Percentiles rank a stretch among this genome's conserved stretches.
Conservation (phyloP, 2,888 invertebrate genomes). For the Bombylius discolor region DNA sequence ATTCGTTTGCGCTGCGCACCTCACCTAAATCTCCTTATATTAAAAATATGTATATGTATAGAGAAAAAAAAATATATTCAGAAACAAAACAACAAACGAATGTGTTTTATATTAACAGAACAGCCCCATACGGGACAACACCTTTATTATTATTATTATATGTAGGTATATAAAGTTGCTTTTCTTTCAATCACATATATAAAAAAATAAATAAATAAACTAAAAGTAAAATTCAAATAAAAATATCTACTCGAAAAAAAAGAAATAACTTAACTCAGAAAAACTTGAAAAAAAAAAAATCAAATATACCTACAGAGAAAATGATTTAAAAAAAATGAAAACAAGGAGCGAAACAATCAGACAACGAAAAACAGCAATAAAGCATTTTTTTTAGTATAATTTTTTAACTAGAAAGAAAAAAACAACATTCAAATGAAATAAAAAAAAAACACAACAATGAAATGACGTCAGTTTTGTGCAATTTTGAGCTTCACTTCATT, state of each 20-base stretch:
- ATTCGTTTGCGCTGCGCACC: conserved; percentile 7
- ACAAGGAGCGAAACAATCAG: neutral
- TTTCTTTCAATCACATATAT: neutral
- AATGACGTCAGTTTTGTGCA: conserved; percentile 11
- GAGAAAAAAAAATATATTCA: neutral
- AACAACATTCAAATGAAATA: neutral
- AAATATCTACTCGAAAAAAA: neutral
- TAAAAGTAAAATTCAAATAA: neutral
- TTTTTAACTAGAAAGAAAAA: neutral
- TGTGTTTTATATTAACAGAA: no score
- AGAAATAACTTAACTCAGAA: neutral
- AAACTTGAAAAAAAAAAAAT: neutral
- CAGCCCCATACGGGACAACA: neutral
- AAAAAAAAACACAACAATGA: conserved; percentile 6
- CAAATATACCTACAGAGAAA: neutral
- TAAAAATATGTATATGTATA: no score
- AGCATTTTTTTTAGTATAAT: neutral
- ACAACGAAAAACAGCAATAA: neutral
- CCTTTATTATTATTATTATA: neutral
- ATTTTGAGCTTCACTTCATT: neutral
- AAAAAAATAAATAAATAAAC: neutral
- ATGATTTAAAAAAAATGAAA: neutral
- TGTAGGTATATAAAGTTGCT: neutral
- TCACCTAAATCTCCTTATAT: neutral
- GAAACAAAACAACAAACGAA: neutral